Evolutionary conservation across 2,797 vertebrate genomes (phyloP).

Genomic region (Labroides dimidiatus): DNA sequence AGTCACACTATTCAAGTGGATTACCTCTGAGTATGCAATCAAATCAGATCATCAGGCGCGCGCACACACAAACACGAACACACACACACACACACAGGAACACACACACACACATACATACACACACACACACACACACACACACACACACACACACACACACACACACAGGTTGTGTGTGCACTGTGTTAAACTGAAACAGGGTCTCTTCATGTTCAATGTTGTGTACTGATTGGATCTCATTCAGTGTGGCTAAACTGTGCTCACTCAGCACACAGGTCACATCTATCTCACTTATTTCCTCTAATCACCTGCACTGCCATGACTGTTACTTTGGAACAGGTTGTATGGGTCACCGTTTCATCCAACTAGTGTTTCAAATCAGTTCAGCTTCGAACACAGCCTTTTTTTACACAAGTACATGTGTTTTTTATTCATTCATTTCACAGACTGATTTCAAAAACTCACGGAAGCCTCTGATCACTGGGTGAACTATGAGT

Average conservation of each 20-base stretch:
- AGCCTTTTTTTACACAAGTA: too few species aligned
- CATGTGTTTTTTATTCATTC: too few species aligned
- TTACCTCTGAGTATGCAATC: constrained; percentile 13
- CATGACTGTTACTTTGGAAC: constrained; percentile 7
- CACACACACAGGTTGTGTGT: constrained; percentile 1
- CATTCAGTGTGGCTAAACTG: constrained; percentile 33
- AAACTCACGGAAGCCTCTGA: too few species aligned
- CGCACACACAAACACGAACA: not conserved
- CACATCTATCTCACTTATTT: constrained; percentile 34
- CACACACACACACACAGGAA: constrained; percentile 3
- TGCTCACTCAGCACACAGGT: constrained; percentile 33
- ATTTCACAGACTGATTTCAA: not conserved
- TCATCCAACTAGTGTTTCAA: constrained; percentile 20
- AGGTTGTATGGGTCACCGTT: constrained; percentile 40
- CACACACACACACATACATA: not conserved
- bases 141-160: not conserved
- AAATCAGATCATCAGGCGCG: not conserved
- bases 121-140: constrained; percentile 4
- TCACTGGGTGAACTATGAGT: too few species aligned
- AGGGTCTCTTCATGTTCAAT: constrained; percentile 56
- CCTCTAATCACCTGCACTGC: constrained; percentile 9
- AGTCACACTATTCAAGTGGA: constrained; percentile 24
- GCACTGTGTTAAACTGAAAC: constrained; percentile 26
- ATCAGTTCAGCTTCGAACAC: constrained; percentile 1
- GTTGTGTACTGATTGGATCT: constrained; percentile 61